These are phyloP conservation scores for Sparidentex hasta DNA, from an alignment of 2,797 vertebrate genomes.

Conservation along the genomic window DNA sequence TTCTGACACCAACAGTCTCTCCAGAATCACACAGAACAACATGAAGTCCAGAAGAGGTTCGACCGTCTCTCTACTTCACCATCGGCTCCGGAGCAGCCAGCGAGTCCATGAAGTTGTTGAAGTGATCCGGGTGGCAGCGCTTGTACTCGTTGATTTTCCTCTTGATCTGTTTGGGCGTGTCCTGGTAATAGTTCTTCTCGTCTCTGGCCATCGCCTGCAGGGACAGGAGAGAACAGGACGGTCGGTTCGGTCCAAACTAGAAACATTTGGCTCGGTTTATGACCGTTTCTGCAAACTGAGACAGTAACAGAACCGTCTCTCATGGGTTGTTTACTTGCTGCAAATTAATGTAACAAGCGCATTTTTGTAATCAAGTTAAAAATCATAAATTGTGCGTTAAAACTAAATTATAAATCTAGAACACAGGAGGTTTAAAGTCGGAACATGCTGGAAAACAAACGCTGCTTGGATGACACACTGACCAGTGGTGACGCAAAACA, in stretches of 20 bases:
- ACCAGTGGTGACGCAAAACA: too few relatives aligned
- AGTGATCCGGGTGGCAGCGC: slow-evolving; percentile 88
- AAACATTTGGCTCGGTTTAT: background rate
- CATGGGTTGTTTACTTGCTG: too few relatives aligned
- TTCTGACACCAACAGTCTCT: background rate
- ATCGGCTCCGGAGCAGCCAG: slow-evolving; percentile 23
- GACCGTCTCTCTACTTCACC: slow-evolving; percentile 34
- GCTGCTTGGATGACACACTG: too few relatives aligned
- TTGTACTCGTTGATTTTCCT: slow-evolving; percentile 92
- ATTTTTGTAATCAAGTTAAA: too few relatives aligned
- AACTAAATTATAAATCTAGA: too few relatives aligned
- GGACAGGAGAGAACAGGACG: background rate
- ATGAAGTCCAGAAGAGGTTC: background rate
- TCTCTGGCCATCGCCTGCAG: slow-evolving; percentile 94
- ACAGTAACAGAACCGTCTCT: too few relatives aligned
- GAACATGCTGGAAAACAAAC: too few relatives aligned
- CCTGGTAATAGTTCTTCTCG: slow-evolving; percentile 98
- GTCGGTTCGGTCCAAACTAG: background rate
- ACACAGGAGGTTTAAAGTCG: too few relatives aligned
- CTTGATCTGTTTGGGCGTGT: slow-evolving; percentile 95
- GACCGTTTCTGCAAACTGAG: too few relatives aligned
- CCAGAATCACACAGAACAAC: rapidly evolving
- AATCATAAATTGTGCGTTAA: too few relatives aligned
- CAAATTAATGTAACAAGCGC: too few relatives aligned
- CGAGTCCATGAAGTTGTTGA: slow-evolving; percentile 80